phyloP scores from a whole-genome alignment of 2,797 vertebrate species.

The Falco cherrug region DNA sequence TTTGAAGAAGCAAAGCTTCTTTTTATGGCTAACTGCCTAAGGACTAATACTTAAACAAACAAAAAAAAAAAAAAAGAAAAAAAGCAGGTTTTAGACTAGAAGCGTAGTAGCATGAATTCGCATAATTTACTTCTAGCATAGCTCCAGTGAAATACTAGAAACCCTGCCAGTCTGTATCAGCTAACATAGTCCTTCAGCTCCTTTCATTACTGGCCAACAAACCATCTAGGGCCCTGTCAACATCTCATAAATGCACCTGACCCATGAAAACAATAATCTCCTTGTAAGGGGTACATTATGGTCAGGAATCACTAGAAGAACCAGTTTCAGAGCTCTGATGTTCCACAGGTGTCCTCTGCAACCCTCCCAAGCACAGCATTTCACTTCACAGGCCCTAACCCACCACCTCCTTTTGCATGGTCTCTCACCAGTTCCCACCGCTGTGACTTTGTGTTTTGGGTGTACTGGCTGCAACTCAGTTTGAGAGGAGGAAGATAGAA shows the following conservation, averaged over 20 bases:
- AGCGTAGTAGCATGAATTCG: not conserved
- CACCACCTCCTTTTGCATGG: not conserved
- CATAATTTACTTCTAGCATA: not conserved
- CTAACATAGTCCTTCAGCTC: not conserved
- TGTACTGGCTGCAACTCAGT: not conserved
- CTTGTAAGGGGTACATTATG: not conserved
- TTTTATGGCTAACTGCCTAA: not conserved
- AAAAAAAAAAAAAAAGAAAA: not conserved
- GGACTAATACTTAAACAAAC: not conserved
- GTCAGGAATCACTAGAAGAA: not conserved
- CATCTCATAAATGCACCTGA: not conserved
- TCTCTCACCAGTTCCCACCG: not conserved
- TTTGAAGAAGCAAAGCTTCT: not conserved
- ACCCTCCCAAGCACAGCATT: not conserved
- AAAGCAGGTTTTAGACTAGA: not conserved
- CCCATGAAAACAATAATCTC: not conserved
- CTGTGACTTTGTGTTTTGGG: not conserved
- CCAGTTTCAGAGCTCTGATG: not conserved
- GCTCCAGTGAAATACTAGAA: not conserved
- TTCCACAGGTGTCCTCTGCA: fast-evolving
- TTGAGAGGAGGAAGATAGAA: not conserved
- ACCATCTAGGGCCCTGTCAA: not conserved
- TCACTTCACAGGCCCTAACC: not conserved
- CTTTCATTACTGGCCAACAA: not conserved
- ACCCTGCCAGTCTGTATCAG: not conserved